Conservation (phyloP, 2,888 invertebrate species). For the Tethea ocularis region DNA sequence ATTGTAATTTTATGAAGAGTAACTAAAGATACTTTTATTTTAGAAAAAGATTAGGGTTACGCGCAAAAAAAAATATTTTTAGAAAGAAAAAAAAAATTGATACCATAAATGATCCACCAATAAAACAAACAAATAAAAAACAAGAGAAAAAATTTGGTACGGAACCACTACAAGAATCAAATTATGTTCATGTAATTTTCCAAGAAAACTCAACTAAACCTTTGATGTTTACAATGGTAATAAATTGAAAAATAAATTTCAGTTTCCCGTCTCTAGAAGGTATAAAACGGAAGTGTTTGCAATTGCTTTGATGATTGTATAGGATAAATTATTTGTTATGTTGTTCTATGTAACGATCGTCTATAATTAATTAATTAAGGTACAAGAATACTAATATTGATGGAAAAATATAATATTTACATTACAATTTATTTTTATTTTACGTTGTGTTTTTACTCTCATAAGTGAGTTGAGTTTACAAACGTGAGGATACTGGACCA, state of each 20-base stretch:
- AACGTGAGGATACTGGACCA: too few species aligned
- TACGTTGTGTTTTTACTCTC: too few species aligned
- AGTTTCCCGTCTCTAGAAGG: neutral
- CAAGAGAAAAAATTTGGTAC: too few species aligned
- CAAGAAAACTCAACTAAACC: neutral
- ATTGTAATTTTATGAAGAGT: too few species aligned
- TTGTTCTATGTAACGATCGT: neutral
- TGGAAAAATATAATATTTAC: neutral
- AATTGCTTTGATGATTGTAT: neutral
- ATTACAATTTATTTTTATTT: too few species aligned
- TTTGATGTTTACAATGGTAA: neutral
- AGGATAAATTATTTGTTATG: neutral
- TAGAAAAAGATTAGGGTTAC: too few species aligned
- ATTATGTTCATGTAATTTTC: neutral
- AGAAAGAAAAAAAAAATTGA: too few species aligned
- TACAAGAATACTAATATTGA: neutral
- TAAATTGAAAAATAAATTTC: constrained; percentile 2
- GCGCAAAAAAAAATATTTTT: too few species aligned
- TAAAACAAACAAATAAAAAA: too few species aligned
- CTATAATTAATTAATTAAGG: neutral
- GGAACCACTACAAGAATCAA: neutral
- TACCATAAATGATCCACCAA: too few species aligned
- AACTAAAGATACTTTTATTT: too few species aligned
- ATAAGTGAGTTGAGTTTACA: too few species aligned
- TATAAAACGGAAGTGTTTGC: neutral